These are phyloP conservation scores for Troides helena DNA, from an alignment of 2,888 invertebrate species.

Conservation along the genomic window DNA sequence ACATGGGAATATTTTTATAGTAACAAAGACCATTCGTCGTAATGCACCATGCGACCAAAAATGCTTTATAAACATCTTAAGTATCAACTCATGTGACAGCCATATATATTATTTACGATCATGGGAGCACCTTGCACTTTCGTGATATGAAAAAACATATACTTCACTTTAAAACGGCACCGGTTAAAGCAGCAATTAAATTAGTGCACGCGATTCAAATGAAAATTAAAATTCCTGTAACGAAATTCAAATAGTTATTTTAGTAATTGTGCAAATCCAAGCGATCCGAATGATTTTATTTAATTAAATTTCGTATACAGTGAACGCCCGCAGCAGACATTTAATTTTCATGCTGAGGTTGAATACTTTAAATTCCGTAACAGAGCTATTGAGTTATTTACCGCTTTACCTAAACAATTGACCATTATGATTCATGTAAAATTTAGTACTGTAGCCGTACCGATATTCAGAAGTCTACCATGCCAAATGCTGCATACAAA, in stretches of 20 bases:
- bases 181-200: too few relatives aligned
- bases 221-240: too few relatives aligned
- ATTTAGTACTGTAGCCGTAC: neutral
- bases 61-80: too few relatives aligned
- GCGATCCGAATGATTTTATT: conserved; percentile 3
- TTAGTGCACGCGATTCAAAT: too few relatives aligned
- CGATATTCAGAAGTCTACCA: neutral
- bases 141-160: too few relatives aligned
- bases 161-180: too few relatives aligned
- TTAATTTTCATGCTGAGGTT: conserved; percentile 5
- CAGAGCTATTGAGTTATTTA: conserved; percentile 2
- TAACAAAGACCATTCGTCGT: too few relatives aligned
- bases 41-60: too few relatives aligned
- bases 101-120: too few relatives aligned
- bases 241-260: neutral
- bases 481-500: neutral
- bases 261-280: conserved; percentile 3
- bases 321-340: neutral
- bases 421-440: neutral
- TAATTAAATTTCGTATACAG: conserved; percentile 6
- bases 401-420: neutral
- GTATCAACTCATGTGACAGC: too few relatives aligned
- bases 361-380: neutral
- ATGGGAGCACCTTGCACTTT: too few relatives aligned
- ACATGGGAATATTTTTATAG: too few relatives aligned